Evolutionary conservation across 1,140 invertebrate genomes (phyloP), one percentile per base, ranked within the genome.

Genomic region (Neodiprion virginianus): DNA sequence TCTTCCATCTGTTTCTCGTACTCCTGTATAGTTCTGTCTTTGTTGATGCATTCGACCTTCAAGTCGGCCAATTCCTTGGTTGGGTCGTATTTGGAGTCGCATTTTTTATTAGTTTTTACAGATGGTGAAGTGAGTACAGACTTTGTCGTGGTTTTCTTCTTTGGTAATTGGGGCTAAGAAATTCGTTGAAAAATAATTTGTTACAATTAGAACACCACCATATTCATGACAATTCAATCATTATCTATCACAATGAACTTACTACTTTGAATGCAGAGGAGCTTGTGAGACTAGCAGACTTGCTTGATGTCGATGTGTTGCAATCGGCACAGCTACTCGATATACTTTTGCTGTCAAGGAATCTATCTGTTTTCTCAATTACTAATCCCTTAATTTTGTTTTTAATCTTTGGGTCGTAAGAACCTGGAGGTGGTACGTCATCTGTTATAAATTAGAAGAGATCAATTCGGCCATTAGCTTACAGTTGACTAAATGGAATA

Each of bases 391-490:
- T 87, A 7, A 88, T 77, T 73, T 87, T 88, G 7, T 14, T 79
- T 1, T 85, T 81, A 50, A 88, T 87, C 69, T 87, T 88, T 7
- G 88, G 88, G 74, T 89, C 86, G 53, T 89, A 89, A 0, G 86
- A 78, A 48, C 88, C 88, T 66, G 88, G 87, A 21, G 87, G 81
- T 65, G 88, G 88, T 50, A 77, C 86, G 67, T 86, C 84, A 72
- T 83, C 88, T 89, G 67, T 0, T 79, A 81, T 14, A 5, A 80
- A 78, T 75, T 72, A 14, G 74, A 71, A 74, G 61, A 53, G 1
- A 23, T 23, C 40, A 72, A 11, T 17, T 74, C 8, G 48, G 12
- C 10, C 11, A 48, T 23, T 72, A 14, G 49, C 8, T 12, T 10
- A 21, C 5, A n/a, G 47, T 48, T 66, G 66, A 61, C 10, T 74